These are phyloP conservation scores for Elephas maximus DNA, from an alignment of 2,113 vertebrate species.

Conservation along the genomic window DNA sequence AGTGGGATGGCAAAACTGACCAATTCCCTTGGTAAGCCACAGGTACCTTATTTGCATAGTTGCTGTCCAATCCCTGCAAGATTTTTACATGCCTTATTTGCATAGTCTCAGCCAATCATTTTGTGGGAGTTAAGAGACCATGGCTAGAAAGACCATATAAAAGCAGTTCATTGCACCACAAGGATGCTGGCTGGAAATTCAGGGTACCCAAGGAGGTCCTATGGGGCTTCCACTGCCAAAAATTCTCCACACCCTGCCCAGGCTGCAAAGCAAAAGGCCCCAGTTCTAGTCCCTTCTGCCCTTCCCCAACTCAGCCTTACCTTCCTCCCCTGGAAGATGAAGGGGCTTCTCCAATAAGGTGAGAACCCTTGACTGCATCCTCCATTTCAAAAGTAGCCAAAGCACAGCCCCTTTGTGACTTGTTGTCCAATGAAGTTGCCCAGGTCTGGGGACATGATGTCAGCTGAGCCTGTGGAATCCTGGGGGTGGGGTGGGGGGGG, in stretches of 20 bases:
- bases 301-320: background rate
- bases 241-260: background rate
- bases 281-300: rapidly evolving
- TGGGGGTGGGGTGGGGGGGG: too few relatives aligned
- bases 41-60: background rate
- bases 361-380: background rate
- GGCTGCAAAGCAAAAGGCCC: background rate
- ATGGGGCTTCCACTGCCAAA: background rate
- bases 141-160: too few relatives aligned
- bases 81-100: background rate
- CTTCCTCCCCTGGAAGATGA: background rate
- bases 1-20: too few relatives aligned
- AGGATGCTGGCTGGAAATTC: background rate
- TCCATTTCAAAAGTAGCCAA: background rate
- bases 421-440: background rate
- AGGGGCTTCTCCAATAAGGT: background rate
- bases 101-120: background rate
- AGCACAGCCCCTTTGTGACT: background rate
- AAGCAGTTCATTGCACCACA: too few relatives aligned
- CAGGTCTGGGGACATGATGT: background rate
- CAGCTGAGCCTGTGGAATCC: background rate
- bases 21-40: background rate
- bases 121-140: too few relatives aligned
- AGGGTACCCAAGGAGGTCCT: background rate
- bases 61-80: background rate